Conservation (phyloP, 2,888 invertebrate genomes). For the Crioceris asparagi region DNA sequence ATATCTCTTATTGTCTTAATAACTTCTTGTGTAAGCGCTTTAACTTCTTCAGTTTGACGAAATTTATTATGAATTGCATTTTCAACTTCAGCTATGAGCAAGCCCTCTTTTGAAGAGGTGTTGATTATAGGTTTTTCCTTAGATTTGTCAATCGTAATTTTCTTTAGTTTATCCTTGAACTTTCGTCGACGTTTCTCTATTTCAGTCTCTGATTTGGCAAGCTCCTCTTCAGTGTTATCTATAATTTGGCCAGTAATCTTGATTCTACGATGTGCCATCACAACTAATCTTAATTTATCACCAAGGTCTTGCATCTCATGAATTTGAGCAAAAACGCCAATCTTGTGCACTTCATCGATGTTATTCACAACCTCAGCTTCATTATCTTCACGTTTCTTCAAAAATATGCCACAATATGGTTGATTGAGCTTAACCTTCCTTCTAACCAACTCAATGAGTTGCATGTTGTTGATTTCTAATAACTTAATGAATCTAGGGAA, state of each 20-base stretch:
- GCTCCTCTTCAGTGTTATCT: constrained; percentile 57
- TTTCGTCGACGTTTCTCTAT: too few relatives aligned
- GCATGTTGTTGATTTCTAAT: constrained; percentile 82
- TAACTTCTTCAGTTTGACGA: constrained; percentile 87
- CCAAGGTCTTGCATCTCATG: constrained; percentile 95
- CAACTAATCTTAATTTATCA: constrained; percentile 78
- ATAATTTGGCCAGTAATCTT: constrained; percentile 68
- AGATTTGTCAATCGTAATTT: constrained; percentile 15
- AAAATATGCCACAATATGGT: constrained; percentile 96
- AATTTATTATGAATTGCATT: constrained; percentile 84
- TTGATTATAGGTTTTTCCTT: constrained; percentile 17
- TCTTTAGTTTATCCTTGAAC: too few relatives aligned
- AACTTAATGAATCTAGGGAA: constrained; percentile 98
- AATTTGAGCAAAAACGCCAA: constrained; percentile 97
- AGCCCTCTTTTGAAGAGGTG: constrained; percentile 36
- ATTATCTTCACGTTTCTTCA: constrained; percentile 84
- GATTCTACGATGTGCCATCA: constrained; percentile 88
- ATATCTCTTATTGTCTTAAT: constrained; percentile 98
- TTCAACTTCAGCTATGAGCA: constrained; percentile 90
- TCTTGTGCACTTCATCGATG: constrained; percentile 74
- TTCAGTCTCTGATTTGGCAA: too few relatives aligned
- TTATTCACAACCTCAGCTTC: constrained; percentile 76
- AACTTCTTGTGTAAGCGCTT: constrained; percentile 85
- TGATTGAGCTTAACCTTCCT: constrained; percentile 92
- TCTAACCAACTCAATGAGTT: constrained; percentile 78